Base-by-base conservation (phyloP, 2,113 vertebrate species). In the Corapipo altera region DNA sequence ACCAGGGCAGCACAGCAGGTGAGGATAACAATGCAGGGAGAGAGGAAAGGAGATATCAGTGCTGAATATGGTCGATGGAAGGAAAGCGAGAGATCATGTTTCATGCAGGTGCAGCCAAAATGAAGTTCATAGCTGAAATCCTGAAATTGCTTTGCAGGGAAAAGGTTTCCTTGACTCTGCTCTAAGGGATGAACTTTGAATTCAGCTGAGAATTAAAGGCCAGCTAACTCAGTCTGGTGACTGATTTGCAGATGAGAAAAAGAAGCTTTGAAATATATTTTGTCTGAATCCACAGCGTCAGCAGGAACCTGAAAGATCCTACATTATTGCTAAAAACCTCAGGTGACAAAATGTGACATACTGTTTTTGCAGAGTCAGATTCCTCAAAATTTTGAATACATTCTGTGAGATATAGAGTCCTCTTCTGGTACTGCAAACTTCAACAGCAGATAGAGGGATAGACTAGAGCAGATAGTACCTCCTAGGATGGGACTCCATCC, bases 401-500 rank as follows among this genome's bases (percentile, higher is more conserved):
- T 33, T 5, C 33, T n/a, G 23, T 92, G 91, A 73, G 30, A 52
- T 39, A 48, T 5, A 44, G 54, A 44, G 4, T 69, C 12, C 39
- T 78, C 23, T 83, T 67, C n/a, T 49, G 14, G 21, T 41, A 16
- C 35, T 72, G 33, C 30, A 66, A 80, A 46, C 64, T 43, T 77
- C 41, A 86, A 13, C 17, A 52, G n/a, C 11, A 54, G 11, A 44
- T 2, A 48, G n/a, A 72, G 8, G 15, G 17, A 64, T 64, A 64
- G 61, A 64, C 27, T 30, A 41, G 27, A 43, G 19, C 28, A 64
- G 27, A 41, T 18, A 14, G 35, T n/a, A 58, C 20, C 16, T 66
- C 41, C 37, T 22, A 54, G 15, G 1, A 79, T 0, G 0, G 28
- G 33, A 48, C 11, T 9, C 22, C 57, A 11, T 61, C 19, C 9